Evolutionary conservation across 2,888 invertebrate species (phyloP), one percentile per base, ranked within the genome.

Genomic region (Troilus luridus): DNA sequence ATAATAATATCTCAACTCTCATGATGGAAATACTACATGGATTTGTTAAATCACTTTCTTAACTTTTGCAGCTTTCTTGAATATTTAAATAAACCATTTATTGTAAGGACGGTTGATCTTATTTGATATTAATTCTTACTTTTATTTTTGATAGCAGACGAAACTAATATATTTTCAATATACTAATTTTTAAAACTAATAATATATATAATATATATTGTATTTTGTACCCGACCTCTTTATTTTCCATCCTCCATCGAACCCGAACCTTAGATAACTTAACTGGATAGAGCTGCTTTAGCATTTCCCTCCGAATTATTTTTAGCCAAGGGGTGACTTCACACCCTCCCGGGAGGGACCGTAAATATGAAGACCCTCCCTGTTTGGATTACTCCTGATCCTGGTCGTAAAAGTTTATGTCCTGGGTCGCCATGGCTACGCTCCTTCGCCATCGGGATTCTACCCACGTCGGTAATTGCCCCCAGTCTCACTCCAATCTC

Each of bases 371-470:
- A 85, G 85, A 58, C 56, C 85, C 85, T 54, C 85, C 85, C 85
- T 85, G 85, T 85, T 85, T 56, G 85, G 85, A 85, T 85, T 85
- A 85, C 85, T 56, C 85, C 85, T 85, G 85, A 85, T 85, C 85
- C 85, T 54, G 56, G 85, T 85, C 85, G 85, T 85, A 85, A 85
- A 85, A 85, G 56, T 85, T 85, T 85, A 85, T 85, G 85, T 85
- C 56, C 85, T 85, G 12, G 56, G 85, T 85, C 85, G 54, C 56
- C 85, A 85, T 85, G 85, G 56, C 85, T 85, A 85, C 85, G 21
- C 85, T 85, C 85, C n/a, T 10, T 56, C 58, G 85, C 85, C 41
- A 77, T 77, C 41, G 72, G 72, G 72, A 77, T 77, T 77, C 72
- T 41, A 17, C 8, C 85, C 54, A 56, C 56, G 85, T 58, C 85